Conservation (phyloP, 2,797 vertebrate genomes). For the Distichodus sexfasciatus region DNA sequence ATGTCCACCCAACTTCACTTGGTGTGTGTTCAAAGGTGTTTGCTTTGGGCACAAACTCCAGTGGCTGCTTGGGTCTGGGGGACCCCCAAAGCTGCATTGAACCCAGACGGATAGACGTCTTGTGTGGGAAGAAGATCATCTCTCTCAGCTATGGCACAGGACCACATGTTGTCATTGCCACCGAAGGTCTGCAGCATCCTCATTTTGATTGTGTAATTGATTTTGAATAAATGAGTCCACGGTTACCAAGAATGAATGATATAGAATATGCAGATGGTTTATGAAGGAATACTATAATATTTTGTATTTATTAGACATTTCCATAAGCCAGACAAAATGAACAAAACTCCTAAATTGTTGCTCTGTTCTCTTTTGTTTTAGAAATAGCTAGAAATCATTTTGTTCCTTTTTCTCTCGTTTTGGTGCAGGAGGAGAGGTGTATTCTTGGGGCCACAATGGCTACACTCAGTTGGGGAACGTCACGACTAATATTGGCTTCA, state of each 20-base stretch:
- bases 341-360: no score
- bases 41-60: slow-evolving; percentile 94
- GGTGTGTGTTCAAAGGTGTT: slow-evolving; percentile 80
- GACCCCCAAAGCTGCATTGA: slow-evolving; percentile 93
- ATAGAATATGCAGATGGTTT: no score
- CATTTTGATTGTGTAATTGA: no score
- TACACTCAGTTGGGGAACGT: slow-evolving; percentile 96
- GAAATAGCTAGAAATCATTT: no score
- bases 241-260: no score
- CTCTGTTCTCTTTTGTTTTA: neutral
- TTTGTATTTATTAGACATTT: no score
- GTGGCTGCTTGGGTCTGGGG: slow-evolving; percentile 91
- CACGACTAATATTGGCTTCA: slow-evolving; percentile 87
- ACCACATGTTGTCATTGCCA: slow-evolving; percentile 90
- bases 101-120: slow-evolving; percentile 84
- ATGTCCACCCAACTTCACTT: neutral
- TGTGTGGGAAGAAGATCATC: slow-evolving; percentile 93
- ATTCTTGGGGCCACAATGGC: slow-evolving; percentile 96
- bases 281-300: no score
- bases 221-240: no score
- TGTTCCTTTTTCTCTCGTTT: neutral
- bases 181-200: slow-evolving; percentile 80
- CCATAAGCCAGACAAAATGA: no score
- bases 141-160: slow-evolving; percentile 96
- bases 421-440: slow-evolving; percentile 90